A percentile compares a stretch with the other conserved stretches of the same genome.
Evolutionary conservation across 2,888 invertebrate genomes (phyloP).

Genomic region (Ophonus ardosiacus): DNA sequence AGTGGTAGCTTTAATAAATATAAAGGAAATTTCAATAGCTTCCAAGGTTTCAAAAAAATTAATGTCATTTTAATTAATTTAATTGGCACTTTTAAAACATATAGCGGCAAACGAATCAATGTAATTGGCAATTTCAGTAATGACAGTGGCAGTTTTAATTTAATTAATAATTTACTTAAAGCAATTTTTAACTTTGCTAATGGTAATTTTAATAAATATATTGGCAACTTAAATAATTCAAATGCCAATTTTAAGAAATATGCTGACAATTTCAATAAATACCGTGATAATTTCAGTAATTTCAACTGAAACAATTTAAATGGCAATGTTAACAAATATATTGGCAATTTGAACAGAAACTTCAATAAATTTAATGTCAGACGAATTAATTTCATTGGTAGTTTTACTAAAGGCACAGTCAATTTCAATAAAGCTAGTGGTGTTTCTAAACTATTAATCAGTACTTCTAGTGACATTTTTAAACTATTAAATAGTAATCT

Average conservation of each 20-base stretch:
- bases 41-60: not conserved
- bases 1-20: not conserved
- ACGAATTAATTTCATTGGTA: not conserved
- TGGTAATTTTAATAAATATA: not conserved
- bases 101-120: not conserved
- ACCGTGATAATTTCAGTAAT: not conserved
- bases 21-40: not conserved
- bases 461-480: too few species aligned
- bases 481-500: too few species aligned
- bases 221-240: not conserved
- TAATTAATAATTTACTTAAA: too few species aligned
- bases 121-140: not conserved
- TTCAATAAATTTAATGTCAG: not conserved
- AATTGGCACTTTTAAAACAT: not conserved
- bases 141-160: too few species aligned
- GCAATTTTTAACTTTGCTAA: too few species aligned
- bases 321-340: not conserved
- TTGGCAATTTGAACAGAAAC: not conserved
- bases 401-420: too few species aligned
- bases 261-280: constrained; percentile 5
- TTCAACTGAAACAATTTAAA: not conserved
- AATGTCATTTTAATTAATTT: not conserved
- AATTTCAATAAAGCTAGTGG: constrained; percentile 9
- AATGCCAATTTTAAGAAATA: constrained; percentile 7
- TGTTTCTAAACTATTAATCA: constrained; percentile 1